Conservation (phyloP, 92 coral and sea anemone genomes). For the Pocillopora meandrina region DNA sequence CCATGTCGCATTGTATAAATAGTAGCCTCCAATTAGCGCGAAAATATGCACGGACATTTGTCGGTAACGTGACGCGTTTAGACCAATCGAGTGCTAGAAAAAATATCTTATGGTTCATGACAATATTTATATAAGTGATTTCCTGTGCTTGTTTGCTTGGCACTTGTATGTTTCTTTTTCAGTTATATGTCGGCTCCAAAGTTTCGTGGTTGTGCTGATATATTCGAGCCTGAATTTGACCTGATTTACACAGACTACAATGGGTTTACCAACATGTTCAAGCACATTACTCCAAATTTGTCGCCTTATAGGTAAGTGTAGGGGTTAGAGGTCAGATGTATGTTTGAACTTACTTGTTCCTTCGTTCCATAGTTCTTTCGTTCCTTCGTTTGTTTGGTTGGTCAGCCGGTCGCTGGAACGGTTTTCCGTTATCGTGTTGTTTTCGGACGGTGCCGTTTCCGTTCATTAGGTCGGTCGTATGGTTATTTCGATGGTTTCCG, state of each 20-base stretch:
- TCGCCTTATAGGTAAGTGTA: constrained; percentile 70
- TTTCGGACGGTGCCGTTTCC: too few species aligned
- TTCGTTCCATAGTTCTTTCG: too few species aligned
- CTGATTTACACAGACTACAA: constrained; percentile 76
- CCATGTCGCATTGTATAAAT: not conserved
- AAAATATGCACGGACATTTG: too few species aligned
- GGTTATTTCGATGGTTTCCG: too few species aligned
- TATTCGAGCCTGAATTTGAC: constrained; percentile 63
- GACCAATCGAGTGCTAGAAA: too few species aligned
- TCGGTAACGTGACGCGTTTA: too few species aligned
- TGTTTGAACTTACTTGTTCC: not conserved
- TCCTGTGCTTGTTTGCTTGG: not conserved
- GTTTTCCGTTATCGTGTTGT: too few species aligned
- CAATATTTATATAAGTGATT: not conserved
- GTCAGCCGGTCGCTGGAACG: too few species aligned
- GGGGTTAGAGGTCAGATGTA: too few species aligned
- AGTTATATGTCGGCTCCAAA: constrained; percentile 69
- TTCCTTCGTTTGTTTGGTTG: too few species aligned
- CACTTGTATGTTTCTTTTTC: not conserved
- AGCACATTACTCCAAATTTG: constrained; percentile 63
- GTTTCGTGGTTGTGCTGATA: constrained; percentile 54
- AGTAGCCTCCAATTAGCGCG: too few species aligned
- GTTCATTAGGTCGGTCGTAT: too few species aligned
- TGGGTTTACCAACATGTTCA: constrained; percentile 44
- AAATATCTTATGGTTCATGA: not conserved